Evolutionary conservation across 2,797 vertebrate genomes (phyloP).

Genomic region (Leucoraja ocellata): DNA sequence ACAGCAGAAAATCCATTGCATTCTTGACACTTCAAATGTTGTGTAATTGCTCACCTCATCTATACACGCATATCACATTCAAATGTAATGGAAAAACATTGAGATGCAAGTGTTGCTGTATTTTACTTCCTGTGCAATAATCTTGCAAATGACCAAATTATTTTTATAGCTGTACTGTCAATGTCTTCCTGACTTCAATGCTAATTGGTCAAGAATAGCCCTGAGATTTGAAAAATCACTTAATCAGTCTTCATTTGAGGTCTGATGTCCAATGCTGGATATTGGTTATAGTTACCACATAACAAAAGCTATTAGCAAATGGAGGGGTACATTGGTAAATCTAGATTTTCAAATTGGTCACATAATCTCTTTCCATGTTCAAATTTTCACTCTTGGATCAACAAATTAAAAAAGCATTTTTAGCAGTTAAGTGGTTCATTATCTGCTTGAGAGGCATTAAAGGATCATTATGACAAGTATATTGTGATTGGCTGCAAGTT

Average conservation of each 20-base stretch:
- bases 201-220: background rate
- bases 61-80: background rate
- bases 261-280: background rate
- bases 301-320: background rate
- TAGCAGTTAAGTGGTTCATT: background rate
- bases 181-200: background rate
- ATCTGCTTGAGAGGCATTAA: conserved; percentile 9
- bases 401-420: background rate
- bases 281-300: background rate
- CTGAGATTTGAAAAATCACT: background rate
- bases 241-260: background rate
- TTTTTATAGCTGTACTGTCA: background rate
- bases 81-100: background rate
- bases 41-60: background rate
- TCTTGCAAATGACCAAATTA: background rate
- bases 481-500: conserved; percentile 25
- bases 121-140: background rate
- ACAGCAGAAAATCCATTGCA: background rate
- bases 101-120: background rate
- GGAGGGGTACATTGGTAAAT: background rate
- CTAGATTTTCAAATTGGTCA: background rate
- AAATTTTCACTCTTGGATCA: conserved; percentile 16
- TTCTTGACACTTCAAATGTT: background rate
- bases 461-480: background rate
- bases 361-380: background rate